Percentiles rank a stretch among this genome's conserved stretches.
Conservation (phyloP, 2,113 vertebrate genomes). For the Ellobius talpinus region DNA sequence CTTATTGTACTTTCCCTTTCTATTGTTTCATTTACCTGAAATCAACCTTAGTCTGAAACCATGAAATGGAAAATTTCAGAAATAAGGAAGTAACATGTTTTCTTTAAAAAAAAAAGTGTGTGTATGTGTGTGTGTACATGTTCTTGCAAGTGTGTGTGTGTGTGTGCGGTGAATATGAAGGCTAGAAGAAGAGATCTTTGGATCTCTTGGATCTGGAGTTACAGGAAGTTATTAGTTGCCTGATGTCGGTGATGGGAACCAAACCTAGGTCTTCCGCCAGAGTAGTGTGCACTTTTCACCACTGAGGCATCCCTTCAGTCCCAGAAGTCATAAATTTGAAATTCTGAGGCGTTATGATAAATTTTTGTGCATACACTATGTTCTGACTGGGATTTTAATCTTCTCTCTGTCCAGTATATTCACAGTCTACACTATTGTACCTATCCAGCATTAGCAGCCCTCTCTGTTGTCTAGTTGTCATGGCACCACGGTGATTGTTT, state of each 20-base stretch:
- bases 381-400: neutral
- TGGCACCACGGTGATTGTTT: neutral
- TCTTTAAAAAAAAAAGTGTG: neutral
- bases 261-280: neutral
- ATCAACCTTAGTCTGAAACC: neutral
- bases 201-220: neutral
- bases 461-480: neutral
- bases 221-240: neutral
- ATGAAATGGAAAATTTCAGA: constrained; percentile 2
- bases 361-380: neutral
- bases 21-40: neutral
- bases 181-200: neutral
- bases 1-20: neutral
- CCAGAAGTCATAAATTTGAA: neutral
- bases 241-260: neutral
- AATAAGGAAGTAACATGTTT: neutral
- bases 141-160: no score
- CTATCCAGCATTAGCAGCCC: neutral
- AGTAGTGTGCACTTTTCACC: neutral
- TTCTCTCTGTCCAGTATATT: neutral
- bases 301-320: neutral
- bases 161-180: neutral
- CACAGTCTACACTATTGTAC: neutral
- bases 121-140: neutral
- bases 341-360: neutral